A percentile compares a stretch with the other conserved stretches of the same genome.
Conservation (phyloP, 1,140 invertebrate genomes). For the Charaxes varanes region DNA sequence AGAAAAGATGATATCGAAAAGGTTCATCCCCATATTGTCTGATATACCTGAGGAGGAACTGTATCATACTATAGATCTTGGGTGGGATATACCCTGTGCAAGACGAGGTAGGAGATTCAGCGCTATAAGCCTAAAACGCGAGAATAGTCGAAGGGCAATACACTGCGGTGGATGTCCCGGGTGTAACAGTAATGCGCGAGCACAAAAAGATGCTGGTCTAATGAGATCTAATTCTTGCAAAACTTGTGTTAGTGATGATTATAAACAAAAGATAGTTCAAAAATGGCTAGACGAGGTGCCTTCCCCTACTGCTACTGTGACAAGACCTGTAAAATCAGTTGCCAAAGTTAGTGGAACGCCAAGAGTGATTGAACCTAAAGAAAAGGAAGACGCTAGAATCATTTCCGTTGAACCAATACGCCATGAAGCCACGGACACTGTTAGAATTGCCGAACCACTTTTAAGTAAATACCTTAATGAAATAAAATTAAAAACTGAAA, state of each 20-base stretch:
- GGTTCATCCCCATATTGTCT: slow-evolving; percentile 85
- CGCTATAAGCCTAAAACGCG: slow-evolving; percentile 72
- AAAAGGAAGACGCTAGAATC: slow-evolving; percentile 28
- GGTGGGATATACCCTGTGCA: slow-evolving; percentile 64
- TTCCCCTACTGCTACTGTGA: slow-evolving; percentile 35
- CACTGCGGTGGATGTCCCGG: slow-evolving; percentile 80
- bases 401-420: slow-evolving; percentile 28
- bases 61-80: slow-evolving; percentile 62
- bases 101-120: slow-evolving; percentile 58
- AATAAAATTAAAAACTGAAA: slow-evolving; percentile 12
- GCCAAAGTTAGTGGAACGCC: slow-evolving; percentile 66
- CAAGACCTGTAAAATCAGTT: slow-evolving; percentile 48
- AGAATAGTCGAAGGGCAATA: slow-evolving; percentile 70
- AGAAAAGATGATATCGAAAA: slow-evolving; percentile 88
- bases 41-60: slow-evolving; percentile 87
- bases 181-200: slow-evolving; percentile 68
- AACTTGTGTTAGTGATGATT: slow-evolving; percentile 73
- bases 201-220: slow-evolving; percentile 39
- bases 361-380: slow-evolving; percentile 49
- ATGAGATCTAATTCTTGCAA: slow-evolving; percentile 70
- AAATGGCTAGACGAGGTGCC: slow-evolving; percentile 87
- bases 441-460: slow-evolving; percentile 25
- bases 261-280: slow-evolving; percentile 67
- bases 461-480: slow-evolving; percentile 23
- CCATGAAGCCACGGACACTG: slow-evolving; percentile 24